A percentile compares a stretch with the other conserved stretches of the same genome.
phyloP scores from a whole-genome alignment of 2,113 vertebrate genomes.

The Sterrhoptilus dennistouni region DNA sequence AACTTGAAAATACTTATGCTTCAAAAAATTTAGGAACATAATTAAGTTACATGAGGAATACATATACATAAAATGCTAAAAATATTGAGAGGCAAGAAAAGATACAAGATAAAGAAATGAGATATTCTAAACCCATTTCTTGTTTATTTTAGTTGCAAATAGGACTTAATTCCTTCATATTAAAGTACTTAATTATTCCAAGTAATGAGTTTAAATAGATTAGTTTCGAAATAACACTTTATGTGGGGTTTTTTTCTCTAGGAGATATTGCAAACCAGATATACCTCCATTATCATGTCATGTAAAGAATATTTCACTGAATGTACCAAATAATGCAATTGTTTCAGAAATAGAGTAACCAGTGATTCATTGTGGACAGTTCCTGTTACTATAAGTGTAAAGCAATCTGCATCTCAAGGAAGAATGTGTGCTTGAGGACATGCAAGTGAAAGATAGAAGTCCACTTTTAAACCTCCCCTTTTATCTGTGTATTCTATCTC shows the following conservation, averaged over 20 bases:
- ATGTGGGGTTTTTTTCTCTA: not conserved
- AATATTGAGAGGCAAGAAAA: not conserved
- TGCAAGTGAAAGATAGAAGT: slow-evolving; percentile 3
- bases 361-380: not conserved
- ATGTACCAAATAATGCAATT: not conserved
- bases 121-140: not conserved
- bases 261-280: not conserved
- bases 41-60: not conserved
- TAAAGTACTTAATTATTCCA: not conserved
- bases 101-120: not conserved
- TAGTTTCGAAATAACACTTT: not conserved
- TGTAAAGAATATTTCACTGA: not conserved
- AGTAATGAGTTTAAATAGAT: not conserved
- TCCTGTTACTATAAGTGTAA: not conserved
- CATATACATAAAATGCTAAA: not conserved
- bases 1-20: not conserved
- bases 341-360: not conserved
- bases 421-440: not conserved
- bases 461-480: not conserved
- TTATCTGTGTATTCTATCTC: not conserved
- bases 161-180: not conserved
- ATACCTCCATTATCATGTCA: not conserved
- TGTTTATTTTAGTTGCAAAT: not conserved
- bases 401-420: not conserved
- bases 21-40: not conserved